These are phyloP conservation scores for Microdon myrmicae DNA, from an alignment of 2,888 invertebrate genomes.

Conservation along the genomic window DNA sequence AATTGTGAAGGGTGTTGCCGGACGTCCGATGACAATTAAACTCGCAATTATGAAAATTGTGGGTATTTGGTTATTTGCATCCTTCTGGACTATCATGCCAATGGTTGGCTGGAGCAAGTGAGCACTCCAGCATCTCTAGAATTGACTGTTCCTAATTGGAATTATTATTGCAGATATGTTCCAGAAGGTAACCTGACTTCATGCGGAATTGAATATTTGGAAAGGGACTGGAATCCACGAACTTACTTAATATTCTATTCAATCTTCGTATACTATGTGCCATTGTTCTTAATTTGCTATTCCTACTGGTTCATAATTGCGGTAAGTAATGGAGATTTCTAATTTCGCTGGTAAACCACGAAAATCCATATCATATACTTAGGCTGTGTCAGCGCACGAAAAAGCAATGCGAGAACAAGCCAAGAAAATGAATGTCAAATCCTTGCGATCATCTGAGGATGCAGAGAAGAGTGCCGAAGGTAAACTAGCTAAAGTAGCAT, in stretches of 20 bases:
- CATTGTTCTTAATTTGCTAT: conserved; percentile 83
- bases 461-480: conserved; percentile 84
- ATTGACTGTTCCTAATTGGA: neutral
- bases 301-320: conserved; percentile 90
- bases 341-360: neutral
- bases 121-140: neutral
- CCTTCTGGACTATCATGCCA: conserved; percentile 70
- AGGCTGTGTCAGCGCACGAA: conserved; percentile 87
- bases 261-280: conserved; percentile 80
- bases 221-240: conserved; percentile 78
- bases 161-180: conserved; percentile 75
- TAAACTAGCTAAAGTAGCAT: conserved; percentile 88
- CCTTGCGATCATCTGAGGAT: conserved; percentile 81
- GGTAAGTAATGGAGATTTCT: conserved; percentile 66
- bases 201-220: conserved; percentile 89
- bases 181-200: conserved; percentile 95
- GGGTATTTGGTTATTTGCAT: conserved; percentile 69
- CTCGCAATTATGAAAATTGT: conserved; percentile 68
- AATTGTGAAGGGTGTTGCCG: conserved; percentile 80
- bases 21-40: conserved; percentile 69
- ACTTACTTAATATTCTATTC: conserved; percentile 84
- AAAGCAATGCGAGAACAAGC: conserved; percentile 89
- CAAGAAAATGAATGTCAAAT: conserved; percentile 93
- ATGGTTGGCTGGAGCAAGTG: conserved; percentile 71
- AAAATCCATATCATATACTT: conserved; percentile 9